Conservation (phyloP, 2,888 invertebrate genomes). For the Clusia tigrina region DNA sequence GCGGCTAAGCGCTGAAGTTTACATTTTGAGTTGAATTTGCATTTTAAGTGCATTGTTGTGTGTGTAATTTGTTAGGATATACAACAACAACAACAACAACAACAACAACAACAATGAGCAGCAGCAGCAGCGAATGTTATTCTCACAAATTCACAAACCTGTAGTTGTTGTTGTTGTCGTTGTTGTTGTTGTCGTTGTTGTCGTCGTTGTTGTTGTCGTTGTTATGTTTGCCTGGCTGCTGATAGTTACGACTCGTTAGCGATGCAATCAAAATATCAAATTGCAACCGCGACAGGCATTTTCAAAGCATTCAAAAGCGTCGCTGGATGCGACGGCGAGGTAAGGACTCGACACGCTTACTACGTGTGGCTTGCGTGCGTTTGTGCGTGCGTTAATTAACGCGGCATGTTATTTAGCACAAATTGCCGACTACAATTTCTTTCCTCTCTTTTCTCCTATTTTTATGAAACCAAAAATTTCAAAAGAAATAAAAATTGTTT, state of each 20-base stretch:
- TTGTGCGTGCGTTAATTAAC: neutral
- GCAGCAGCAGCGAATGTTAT: no score
- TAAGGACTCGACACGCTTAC: neutral
- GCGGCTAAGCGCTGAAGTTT: constrained; percentile 3
- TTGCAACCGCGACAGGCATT: neutral
- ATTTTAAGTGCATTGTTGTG: constrained; percentile 11
- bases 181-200: neutral
- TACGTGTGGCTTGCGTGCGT: neutral
- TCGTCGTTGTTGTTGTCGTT: neutral
- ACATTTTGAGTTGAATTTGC: neutral
- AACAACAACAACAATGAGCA: constrained; percentile 30
- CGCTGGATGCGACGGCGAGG: neutral
- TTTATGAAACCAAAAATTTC: no score
- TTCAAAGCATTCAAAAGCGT: neutral
- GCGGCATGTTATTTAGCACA: constrained; percentile 6
- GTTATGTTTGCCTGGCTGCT: neutral
- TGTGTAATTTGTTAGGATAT: constrained; percentile 35
- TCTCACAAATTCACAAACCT: neutral
- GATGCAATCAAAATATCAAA: constrained; percentile 11
- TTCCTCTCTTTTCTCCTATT: no score
- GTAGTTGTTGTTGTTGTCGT: neutral
- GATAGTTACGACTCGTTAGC: neutral
- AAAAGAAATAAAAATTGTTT: no score
- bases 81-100: constrained; percentile 18
- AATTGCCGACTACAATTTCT: no score